These are phyloP conservation scores for Diabrotica balteata DNA, from an alignment of 2,888 invertebrate species.

Conservation along the genomic window DNA sequence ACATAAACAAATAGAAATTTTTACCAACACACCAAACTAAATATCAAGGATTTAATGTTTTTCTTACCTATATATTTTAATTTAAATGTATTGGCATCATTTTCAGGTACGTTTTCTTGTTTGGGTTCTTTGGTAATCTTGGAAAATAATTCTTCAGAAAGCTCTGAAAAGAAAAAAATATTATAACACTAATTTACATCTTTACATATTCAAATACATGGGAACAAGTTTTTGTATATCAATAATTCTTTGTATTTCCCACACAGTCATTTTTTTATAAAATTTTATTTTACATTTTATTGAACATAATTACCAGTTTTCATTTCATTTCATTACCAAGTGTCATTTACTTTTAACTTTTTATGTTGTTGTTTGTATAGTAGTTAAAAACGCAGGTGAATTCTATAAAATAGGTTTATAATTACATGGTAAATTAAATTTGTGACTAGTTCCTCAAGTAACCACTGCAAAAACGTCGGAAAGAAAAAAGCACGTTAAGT, in stretches of 20 bases:
- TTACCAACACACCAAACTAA: too few species aligned
- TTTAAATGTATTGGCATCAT: slow-evolving; percentile 64
- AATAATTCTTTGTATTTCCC: background rate
- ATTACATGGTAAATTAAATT: too few species aligned
- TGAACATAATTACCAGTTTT: background rate
- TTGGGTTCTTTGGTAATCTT: slow-evolving; percentile 67
- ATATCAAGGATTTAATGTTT: too few species aligned
- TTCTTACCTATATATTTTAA: slow-evolving; percentile 73
- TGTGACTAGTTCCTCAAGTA: too few species aligned
- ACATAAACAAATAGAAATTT: too few species aligned
- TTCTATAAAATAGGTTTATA: too few species aligned
- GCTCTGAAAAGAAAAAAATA: slow-evolving; percentile 61
- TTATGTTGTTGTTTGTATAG: background rate
- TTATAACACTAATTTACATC: background rate
- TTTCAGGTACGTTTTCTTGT: slow-evolving; percentile 50
- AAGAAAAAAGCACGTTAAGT: too few species aligned
- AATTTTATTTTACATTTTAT: background rate
- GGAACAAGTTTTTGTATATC: too few species aligned
- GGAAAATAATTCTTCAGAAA: slow-evolving; percentile 73
- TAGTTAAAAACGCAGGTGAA: too few species aligned
- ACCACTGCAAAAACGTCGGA: too few species aligned
- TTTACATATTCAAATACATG: background rate
- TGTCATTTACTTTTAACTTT: background rate
- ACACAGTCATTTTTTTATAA: background rate
- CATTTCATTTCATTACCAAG: too few species aligned